phyloP scores from a whole-genome alignment of 2,797 vertebrate species.

The Sphaeramia orbicularis region DNA sequence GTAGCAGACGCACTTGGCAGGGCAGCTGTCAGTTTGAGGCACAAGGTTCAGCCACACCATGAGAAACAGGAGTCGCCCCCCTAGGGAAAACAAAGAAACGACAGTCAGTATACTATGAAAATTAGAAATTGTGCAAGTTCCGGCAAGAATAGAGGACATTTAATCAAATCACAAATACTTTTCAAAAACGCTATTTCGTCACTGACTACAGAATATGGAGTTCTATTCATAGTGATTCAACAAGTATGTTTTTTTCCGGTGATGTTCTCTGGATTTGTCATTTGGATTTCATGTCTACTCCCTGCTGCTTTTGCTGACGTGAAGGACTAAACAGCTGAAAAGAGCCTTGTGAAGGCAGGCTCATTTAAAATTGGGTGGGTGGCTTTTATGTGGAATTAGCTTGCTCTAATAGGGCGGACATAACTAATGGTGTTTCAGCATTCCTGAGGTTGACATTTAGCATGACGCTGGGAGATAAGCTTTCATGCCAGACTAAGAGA shows the following conservation, averaged over 20 bases:
- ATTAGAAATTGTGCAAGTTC: neutral
- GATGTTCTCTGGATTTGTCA: constrained; percentile 26
- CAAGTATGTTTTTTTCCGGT: constrained; percentile 38
- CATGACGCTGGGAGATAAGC: constrained; percentile 66
- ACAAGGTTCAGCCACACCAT: constrained; percentile 93
- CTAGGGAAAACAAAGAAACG: constrained; percentile 73
- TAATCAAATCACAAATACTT: constrained; percentile 6
- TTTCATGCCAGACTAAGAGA: constrained; percentile 60
- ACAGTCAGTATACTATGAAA: neutral
- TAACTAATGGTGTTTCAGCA: constrained; percentile 73
- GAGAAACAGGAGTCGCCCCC: constrained; percentile 93
- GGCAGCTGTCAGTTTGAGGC: constrained; percentile 89
- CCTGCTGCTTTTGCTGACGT: constrained; percentile 49
- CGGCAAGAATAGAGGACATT: neutral
- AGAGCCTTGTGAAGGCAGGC: constrained; percentile 35
- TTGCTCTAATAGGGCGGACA: constrained; percentile 63
- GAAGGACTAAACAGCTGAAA: constrained; percentile 43
- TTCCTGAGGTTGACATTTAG: constrained; percentile 73
- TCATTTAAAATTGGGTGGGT: constrained; percentile 70
- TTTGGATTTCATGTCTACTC: constrained; percentile 50
- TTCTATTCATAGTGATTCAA: constrained; percentile 31
- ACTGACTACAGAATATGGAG: constrained; percentile 26
- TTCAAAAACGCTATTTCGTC: constrained; percentile 6
- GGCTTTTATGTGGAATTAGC: constrained; percentile 75
- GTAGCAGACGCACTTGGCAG: constrained; percentile 95